Conservation (phyloP, 2,888 invertebrate genomes). For the Spodoptera picta region DNA sequence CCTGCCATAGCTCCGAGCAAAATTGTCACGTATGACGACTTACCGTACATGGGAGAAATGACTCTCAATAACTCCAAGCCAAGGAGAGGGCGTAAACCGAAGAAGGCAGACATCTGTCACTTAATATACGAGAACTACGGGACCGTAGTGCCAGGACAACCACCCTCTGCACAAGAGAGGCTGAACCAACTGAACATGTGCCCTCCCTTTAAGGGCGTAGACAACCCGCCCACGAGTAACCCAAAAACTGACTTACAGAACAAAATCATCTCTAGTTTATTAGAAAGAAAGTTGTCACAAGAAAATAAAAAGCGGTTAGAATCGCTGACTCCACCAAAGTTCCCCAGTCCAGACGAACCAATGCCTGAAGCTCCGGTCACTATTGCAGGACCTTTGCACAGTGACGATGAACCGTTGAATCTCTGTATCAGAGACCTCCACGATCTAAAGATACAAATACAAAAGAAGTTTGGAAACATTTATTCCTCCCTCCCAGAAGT, state of each 20-base stretch:
- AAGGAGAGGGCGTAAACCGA: conserved; percentile 95
- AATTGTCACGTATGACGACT: conserved; percentile 93
- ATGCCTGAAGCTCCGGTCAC: conserved; percentile 77
- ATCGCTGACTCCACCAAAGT: conserved; percentile 72
- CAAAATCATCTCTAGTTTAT: conserved; percentile 91
- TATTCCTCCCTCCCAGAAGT: conserved; percentile 88
- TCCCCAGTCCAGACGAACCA: conserved; percentile 76
- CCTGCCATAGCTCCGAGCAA: conserved; percentile 82
- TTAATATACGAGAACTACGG: conserved; percentile 97
- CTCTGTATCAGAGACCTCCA: conserved; percentile 94
- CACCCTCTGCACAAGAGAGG: conserved; percentile 86
- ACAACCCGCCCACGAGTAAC: conserved; percentile 61
- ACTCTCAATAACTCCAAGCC: conserved; percentile 96
- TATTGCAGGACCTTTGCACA: conserved; percentile 73
- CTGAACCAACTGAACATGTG: conserved; percentile 65
- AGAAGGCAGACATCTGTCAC: conserved; percentile 97
- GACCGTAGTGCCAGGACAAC: conserved; percentile 94
- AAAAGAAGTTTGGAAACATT: conserved; percentile 90
- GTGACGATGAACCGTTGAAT: conserved; percentile 93
- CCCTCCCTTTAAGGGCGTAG: conserved; percentile 66
- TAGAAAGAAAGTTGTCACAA: conserved; percentile 91
- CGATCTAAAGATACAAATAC: conserved; percentile 90
- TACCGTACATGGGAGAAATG: conserved; percentile 98
- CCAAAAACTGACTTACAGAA: conserved; percentile 91
- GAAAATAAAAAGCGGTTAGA: conserved; percentile 88